Evolutionary conservation across 92 coral and sea anemone species (phyloP).

Genomic region (Isaurus tuberculatus): DNA sequence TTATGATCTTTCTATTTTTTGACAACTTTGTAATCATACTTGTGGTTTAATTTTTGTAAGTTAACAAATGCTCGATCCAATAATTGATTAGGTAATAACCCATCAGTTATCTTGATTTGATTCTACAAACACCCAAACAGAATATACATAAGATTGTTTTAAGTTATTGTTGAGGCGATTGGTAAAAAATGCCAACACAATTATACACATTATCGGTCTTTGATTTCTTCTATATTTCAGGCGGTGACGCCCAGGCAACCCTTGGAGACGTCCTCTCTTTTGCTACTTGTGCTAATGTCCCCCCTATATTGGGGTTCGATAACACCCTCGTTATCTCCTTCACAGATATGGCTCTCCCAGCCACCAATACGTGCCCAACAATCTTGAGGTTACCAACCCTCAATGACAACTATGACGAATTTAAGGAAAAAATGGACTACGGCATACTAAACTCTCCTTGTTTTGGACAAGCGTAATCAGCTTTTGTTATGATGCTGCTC

Average conservation of each 20-base stretch:
- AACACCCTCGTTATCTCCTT: constrained; percentile 27
- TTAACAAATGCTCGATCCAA: neutral
- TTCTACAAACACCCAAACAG: neutral
- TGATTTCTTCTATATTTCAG: constrained; percentile 11
- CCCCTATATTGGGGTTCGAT: constrained; percentile 48
- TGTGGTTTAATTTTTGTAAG: neutral
- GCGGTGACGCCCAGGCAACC: constrained; percentile 41
- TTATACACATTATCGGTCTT: neutral
- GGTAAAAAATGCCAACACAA: neutral
- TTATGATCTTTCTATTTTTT: neutral
- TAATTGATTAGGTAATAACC: too few relatives aligned
- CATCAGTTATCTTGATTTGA: neutral
- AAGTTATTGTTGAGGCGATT: neutral
- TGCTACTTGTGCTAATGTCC: constrained; percentile 44
- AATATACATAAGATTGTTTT: neutral
- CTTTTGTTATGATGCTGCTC: neutral
- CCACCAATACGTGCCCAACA: constrained; percentile 28
- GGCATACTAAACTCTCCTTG: constrained; percentile 47
- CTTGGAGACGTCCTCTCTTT: constrained; percentile 41
- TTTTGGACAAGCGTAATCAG: constrained; percentile 44
- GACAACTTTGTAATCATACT: neutral
- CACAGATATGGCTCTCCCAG: constrained; percentile 22
- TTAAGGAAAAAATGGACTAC: constrained; percentile 39
- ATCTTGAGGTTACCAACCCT: constrained; percentile 37
- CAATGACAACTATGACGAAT: constrained; percentile 24